Base-by-base conservation (phyloP, 1,140 invertebrate species). In the Rhynchophorus ferrugineus region DNA sequence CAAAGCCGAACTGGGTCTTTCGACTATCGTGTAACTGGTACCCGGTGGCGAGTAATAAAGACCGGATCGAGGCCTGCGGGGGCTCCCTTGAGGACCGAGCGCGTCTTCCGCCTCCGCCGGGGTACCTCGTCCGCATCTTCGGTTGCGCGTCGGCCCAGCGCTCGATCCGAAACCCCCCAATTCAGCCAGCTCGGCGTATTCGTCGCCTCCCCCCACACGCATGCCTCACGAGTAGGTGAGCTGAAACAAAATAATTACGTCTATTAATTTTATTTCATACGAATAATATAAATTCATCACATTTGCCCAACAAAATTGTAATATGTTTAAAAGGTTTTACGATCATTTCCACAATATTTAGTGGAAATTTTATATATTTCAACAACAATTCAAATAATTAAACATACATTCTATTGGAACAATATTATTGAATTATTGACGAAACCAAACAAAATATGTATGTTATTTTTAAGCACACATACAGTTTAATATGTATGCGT, bases 21-120 rank as follows among this genome's bases (percentile, higher is more conserved):
- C 87, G 59, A 89, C 81, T 68, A 89, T 89, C 59, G 86, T 89
- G 71, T 89, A 89, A 36, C 84, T 88, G 49, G 86, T 89, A 38
- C 86, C 79, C 7, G 81, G 81, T 49, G 80, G 79, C 24, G 80
- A 82, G 61, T 83, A 82, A 63, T 83, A 83, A 2, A 80, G 71
- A 8, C 79, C 80, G n/a, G 78, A 76, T 3, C 78, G 64, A 69
- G 58, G 69, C 62, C 58, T 66, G 64, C 66, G 66, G 48, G 62
- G 64, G 48, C 63, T 66, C 19, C 60, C 61, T 67, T 50, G 36
- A 60, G 62, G 60, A 50, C 69, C 70, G 53, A 70, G 60, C 20
- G 70, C 70, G 45, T 74, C 73, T 63, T 69, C 67, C 46, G 60
- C 69, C 61, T 59, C 72, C 61, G 63, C 73, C 49, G 60, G 71